Evolutionary conservation across 2,113 vertebrate species (phyloP).

Genomic region (Hippocampus comes): DNA sequence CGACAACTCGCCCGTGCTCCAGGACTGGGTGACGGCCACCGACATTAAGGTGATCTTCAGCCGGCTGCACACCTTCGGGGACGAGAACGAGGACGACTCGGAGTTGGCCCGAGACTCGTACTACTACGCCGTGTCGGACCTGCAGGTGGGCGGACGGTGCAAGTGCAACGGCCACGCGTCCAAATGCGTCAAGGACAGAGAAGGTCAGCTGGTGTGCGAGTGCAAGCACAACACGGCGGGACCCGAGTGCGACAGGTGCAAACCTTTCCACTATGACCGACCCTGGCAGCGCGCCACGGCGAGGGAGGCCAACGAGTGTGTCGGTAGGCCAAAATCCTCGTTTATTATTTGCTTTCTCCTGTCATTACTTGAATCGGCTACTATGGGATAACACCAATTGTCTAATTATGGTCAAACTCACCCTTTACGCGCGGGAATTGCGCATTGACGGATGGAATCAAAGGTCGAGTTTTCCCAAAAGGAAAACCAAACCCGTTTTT

Average conservation of each 20-base stretch:
- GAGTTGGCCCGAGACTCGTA: slow-evolving; percentile 96
- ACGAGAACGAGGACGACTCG: slow-evolving; percentile 96
- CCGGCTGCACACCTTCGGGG: slow-evolving; percentile 95
- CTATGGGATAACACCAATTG: not conserved
- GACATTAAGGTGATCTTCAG: slow-evolving; percentile 95
- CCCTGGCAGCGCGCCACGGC: slow-evolving; percentile 97
- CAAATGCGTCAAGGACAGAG: slow-evolving; percentile 91
- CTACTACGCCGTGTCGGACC: slow-evolving; percentile 94
- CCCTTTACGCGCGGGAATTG: not conserved
- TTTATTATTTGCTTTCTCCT: too few relatives aligned
- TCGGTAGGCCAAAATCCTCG: slow-evolving; percentile 79
- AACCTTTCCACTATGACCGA: slow-evolving; percentile 97
- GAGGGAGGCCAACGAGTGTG: slow-evolving; percentile 95
- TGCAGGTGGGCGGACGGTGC: slow-evolving; percentile 97
- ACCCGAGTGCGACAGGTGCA: slow-evolving; percentile 97
- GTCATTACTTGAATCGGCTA: too few relatives aligned
- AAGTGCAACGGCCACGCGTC: slow-evolving; percentile 98
- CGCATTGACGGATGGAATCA: not conserved
- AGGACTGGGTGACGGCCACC: slow-evolving; percentile 99
- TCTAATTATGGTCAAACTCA: not conserved
- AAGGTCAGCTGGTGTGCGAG: slow-evolving; percentile 91
- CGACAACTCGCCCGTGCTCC: slow-evolving; percentile 96
- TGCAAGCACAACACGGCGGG: slow-evolving; percentile 97
- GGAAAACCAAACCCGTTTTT: not conserved
- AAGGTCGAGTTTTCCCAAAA: not conserved